Evolutionary conservation across 2,888 invertebrate genomes (phyloP), one percentile per base, ranked within the genome.

Genomic region (Latrodectus elegans): DNA sequence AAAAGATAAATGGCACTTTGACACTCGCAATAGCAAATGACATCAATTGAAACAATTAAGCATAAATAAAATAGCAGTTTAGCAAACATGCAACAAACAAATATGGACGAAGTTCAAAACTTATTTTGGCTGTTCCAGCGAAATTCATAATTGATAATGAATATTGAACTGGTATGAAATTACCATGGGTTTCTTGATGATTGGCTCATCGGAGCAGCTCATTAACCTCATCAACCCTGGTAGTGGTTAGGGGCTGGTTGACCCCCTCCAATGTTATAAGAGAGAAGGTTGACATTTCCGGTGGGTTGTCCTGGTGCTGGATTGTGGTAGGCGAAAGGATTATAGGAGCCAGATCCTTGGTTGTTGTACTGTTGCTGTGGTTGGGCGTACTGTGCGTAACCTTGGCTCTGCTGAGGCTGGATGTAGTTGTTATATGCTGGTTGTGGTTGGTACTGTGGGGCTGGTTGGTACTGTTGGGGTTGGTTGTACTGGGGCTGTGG

Each of bases 391-490:
- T 86, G 86, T 55, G n/a, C n/a, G 26, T 86, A 81, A 14, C 51
- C 55, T 1, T 80, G 75, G 60, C 67, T 86, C 1, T 52, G 86
- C 17, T 86, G 86, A 51, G 86, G 86, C 73, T 86, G 86, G 10
- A 86, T 77, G 71, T 85, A 85, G 71, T 85, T 85, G 85, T 85
- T 85, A 80, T 85, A 85, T 60, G 60, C 60, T 4, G 78, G 79
- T 12, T 85, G 85, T 1, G 85, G 85, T 49, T 85, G 74, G 60
- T 86, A 86, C 22, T 76, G 86, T 8, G 67, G 60, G 6, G n/a
- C n/a, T 10, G 55, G 71, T n/a, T 83, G 76, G 60, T 83, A 71
- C 10, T 22, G 73, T 22, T 71, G 79, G 2, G 64, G 64, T 15
- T 80, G 53, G 12, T 86, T 74, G 85, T 84, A 76, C 26, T 88